phyloP scores from a whole-genome alignment of 2,113 vertebrate species.

The Ovibos moschatus region DNA sequence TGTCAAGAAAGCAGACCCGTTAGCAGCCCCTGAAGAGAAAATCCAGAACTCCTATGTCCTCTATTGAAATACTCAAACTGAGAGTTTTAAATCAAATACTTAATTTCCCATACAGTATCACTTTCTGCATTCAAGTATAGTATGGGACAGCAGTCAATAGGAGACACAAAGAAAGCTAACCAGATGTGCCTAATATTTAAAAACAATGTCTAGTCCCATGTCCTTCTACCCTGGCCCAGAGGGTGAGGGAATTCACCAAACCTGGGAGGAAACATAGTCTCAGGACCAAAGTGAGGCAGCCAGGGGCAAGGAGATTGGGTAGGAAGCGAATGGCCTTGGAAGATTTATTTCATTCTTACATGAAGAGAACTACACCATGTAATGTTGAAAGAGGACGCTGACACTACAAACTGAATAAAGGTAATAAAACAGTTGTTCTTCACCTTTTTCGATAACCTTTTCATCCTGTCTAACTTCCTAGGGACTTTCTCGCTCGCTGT shows the following conservation, averaged over 20 bases:
- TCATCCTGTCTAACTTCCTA: neutral
- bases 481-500: rapidly evolving
- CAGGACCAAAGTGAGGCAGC: neutral
- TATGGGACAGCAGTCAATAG: neutral
- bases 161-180: neutral
- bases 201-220: neutral
- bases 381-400: neutral
- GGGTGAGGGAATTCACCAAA: neutral
- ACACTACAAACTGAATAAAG: neutral
- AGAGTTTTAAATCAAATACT: neutral
- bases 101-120: neutral
- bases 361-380: neutral
- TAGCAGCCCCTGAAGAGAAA: neutral
- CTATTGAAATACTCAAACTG: neutral
- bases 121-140: neutral
- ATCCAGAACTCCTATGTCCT: no score
- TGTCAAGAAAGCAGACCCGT: neutral
- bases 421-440: neutral
- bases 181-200: neutral
- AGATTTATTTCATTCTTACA: neutral
- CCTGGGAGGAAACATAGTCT: neutral
- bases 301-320: neutral
- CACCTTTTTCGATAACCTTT: neutral
- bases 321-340: neutral
- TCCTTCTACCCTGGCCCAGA: neutral